A percentile compares a stretch with the other conserved stretches of the same genome.
Evolutionary conservation across 2,888 invertebrate species (phyloP).

Genomic region (Platycheirus rosarum): DNA sequence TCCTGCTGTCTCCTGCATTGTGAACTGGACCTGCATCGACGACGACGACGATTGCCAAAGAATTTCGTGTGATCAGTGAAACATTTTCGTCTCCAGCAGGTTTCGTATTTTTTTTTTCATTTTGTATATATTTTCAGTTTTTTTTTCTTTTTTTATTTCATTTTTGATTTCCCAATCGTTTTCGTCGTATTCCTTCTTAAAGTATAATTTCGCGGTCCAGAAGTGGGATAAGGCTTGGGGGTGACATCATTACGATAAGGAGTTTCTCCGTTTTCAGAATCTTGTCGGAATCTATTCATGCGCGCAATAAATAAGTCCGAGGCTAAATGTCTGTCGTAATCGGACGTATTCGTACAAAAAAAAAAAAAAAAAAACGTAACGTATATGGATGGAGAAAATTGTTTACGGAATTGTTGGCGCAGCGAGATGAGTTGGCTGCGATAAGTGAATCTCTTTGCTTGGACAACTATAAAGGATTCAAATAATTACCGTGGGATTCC

Average conservation of each 20-base stretch:
- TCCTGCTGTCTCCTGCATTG: slow-evolving; percentile 66
- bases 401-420: slow-evolving; percentile 56
- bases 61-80: slow-evolving; percentile 69
- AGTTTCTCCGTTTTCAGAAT: slow-evolving; percentile 70
- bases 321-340: slow-evolving; percentile 71
- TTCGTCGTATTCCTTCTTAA: slow-evolving; percentile 49
- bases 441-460: slow-evolving; percentile 29
- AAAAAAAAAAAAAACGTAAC: no score
- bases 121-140: slow-evolving; percentile 11
- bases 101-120: slow-evolving; percentile 39
- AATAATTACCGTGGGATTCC: slow-evolving; percentile 63
- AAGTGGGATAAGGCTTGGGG: slow-evolving; percentile 49
- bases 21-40: slow-evolving; percentile 53
- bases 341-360: slow-evolving; percentile 31
- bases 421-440: slow-evolving; percentile 49
- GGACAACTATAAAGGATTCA: slow-evolving; percentile 28
- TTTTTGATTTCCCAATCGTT: slow-evolving; percentile 59
- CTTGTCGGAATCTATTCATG: slow-evolving; percentile 68
- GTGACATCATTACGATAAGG: slow-evolving; percentile 72
- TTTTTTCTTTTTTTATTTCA: slow-evolving; percentile 5
- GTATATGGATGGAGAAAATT: slow-evolving; percentile 49
- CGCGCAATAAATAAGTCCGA: slow-evolving; percentile 61
- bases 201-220: slow-evolving; percentile 3
- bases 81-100: slow-evolving; percentile 71
- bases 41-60: slow-evolving; percentile 44